These are phyloP conservation scores for Lingula anatina DNA, from an alignment of 2,888 invertebrate species.

Conservation along the genomic window DNA sequence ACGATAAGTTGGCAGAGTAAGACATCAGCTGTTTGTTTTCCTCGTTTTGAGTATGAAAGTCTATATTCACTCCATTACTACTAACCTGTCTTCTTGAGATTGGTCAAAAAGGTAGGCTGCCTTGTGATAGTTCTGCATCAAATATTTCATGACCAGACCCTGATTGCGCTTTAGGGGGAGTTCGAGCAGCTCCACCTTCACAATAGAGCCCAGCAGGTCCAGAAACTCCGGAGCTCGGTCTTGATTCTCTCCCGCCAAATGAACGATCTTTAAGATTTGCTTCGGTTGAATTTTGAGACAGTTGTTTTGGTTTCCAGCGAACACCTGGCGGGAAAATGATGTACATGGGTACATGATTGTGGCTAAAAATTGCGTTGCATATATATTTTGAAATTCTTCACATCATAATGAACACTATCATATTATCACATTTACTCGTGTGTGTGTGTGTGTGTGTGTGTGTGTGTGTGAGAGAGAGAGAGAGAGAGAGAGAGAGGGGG, in stretches of 20 bases:
- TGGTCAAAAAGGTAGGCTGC: constrained; percentile 44
- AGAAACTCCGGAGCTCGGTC: constrained; percentile 46
- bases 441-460: no score
- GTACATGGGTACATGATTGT: no score
- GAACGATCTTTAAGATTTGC: constrained; percentile 48
- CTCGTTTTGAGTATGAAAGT: no score
- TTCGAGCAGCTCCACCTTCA: constrained; percentile 45
- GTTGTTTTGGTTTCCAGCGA: constrained; percentile 46
- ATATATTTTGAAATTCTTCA: no score
- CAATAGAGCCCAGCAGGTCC: constrained; percentile 43
- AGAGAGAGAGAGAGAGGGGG: not conserved
- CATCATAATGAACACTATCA: no score
- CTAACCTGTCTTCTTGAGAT: constrained; percentile 35
- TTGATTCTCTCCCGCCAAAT: constrained; percentile 40
- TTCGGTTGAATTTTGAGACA: constrained; percentile 46
- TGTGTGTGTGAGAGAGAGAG: not conserved
- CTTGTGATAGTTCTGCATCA: constrained; percentile 51
- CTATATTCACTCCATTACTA: no score
- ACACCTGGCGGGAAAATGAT: constrained; percentile 34
- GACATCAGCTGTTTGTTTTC: no score
- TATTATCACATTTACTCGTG: no score
- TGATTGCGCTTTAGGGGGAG: constrained; percentile 50
- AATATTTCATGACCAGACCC: constrained; percentile 50
- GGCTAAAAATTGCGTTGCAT: no score
- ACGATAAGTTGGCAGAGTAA: no score